phyloP scores from a whole-genome alignment of 2,797 vertebrate species.

The Melanogrammus aeglefinus region DNA sequence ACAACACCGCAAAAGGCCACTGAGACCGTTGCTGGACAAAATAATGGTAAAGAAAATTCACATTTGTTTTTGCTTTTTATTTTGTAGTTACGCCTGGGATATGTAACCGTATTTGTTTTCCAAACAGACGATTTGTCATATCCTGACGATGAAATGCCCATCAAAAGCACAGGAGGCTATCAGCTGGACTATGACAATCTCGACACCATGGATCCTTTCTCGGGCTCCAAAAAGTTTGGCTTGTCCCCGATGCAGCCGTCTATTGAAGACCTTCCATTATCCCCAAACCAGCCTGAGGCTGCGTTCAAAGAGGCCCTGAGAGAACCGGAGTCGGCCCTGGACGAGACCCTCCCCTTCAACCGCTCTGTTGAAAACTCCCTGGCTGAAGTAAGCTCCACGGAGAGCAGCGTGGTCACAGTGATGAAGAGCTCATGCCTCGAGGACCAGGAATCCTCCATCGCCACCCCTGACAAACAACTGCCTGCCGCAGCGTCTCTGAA shows the following conservation, averaged over 20 bases:
- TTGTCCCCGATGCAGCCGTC: slow-evolving; percentile 51
- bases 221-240: slow-evolving; percentile 47
- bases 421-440: slow-evolving; percentile 8
- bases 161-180: slow-evolving; percentile 77
- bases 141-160: slow-evolving; percentile 72
- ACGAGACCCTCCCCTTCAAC: slow-evolving; percentile 72
- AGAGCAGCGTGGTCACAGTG: slow-evolving; percentile 71
- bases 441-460: slow-evolving; percentile 23
- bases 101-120: not conserved
- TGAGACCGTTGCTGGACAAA: slow-evolving; percentile 11
- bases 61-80: not conserved
- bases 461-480: slow-evolving; percentile 37
- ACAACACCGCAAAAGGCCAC: slow-evolving; percentile 19
- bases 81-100: not conserved
- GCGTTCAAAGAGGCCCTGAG: slow-evolving; percentile 29
- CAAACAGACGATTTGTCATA: slow-evolving; percentile 47
- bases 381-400: slow-evolving; percentile 55
- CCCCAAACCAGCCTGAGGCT: slow-evolving; percentile 16
- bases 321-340: slow-evolving; percentile 47
- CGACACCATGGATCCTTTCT: slow-evolving; percentile 63
- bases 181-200: slow-evolving; percentile 70
- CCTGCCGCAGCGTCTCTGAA: not conserved
- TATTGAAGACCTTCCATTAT: slow-evolving; percentile 15
- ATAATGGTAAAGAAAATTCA: slow-evolving; percentile 48
- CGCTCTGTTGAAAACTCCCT: slow-evolving; percentile 69